Conservation (phyloP, 2,113 vertebrate species). For the Caretta caretta region DNA sequence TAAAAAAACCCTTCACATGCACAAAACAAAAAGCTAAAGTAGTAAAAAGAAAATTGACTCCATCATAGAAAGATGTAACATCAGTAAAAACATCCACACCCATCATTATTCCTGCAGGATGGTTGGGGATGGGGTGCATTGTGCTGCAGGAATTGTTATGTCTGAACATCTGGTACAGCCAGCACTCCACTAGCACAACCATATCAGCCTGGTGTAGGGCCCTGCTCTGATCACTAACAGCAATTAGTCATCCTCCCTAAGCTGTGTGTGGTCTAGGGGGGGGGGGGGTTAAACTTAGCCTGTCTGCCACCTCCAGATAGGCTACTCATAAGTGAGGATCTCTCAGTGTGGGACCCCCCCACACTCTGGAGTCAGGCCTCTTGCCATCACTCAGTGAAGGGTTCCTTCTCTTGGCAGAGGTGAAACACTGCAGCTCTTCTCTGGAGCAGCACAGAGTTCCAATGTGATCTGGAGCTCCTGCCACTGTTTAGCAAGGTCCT, state of each 20-base stretch:
- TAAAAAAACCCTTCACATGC: neutral
- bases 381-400: neutral
- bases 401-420: neutral
- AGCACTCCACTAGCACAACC: neutral
- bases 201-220: too few relatives aligned
- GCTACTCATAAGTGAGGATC: neutral
- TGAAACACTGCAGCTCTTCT: too few relatives aligned
- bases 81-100: neutral
- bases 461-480: neutral
- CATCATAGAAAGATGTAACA: neutral
- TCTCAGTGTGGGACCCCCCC: neutral
- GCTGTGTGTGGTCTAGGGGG: neutral
- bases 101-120: neutral
- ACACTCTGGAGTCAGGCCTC: neutral
- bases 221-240: neutral
- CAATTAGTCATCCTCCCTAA: neutral
- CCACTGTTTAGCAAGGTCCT: neutral
- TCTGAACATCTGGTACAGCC: neutral
- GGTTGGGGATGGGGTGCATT: neutral
- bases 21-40: neutral
- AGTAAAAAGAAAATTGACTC: neutral
- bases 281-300: neutral
- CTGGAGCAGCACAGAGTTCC: too few relatives aligned
- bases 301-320: neutral
- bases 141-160: neutral